Base-by-base conservation (phyloP, 2,113 vertebrate genomes). In the Percopsis transmontana region DNA sequence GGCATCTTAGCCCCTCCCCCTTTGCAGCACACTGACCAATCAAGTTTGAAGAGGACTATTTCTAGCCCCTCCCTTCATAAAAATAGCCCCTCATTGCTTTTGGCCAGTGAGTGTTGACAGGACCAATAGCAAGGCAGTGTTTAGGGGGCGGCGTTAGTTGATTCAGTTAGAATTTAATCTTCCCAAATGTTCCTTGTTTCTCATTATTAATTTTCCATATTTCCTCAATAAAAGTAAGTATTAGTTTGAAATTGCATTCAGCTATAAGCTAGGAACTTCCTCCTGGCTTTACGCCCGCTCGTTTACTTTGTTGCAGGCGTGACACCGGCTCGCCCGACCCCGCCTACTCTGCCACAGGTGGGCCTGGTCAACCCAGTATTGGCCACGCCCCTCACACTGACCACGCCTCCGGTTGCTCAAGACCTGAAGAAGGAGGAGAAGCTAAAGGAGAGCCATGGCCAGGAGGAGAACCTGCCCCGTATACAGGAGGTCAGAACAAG, bases 301-400 rank as follows among this genome's bases (percentile, higher is more conserved):
- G 71, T 55, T 85, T 61, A 39, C 27, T 33, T 33, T 58, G 44
- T 33, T 40, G 0, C 87, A 99, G 97, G 97, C 84, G 97, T 99
- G 62, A 99, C 97, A 10, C 97, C 97, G 0, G 95, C 94, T 53
- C 94, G 97, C n/a, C 95, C 96, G 8, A 87, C 95, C 66, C 93
- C 98, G 53, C 96, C 96, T 0, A 94, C 99, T 66, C 95, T 99
- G 55, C 96, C 96, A 0, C 97, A 97, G 70, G 96, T 99, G 39
- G 96, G 97, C 6, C 93, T 99, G 0, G 97, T 99, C 18, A 99
- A 98, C 64, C 97, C 97, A 0, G 95, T 99, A 58, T 90, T 99
- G 33, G 94, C 97, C 1, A 96, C 96, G 0, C 97, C 96, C 0
- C 97, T 96, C 0, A 90, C 96, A 0, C 66, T 95, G 69, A 92